Percentiles rank a stretch among this genome's conserved stretches.
phyloP scores from a whole-genome alignment of 2,797 vertebrate genomes.

The Distichodus sexfasciatus region DNA sequence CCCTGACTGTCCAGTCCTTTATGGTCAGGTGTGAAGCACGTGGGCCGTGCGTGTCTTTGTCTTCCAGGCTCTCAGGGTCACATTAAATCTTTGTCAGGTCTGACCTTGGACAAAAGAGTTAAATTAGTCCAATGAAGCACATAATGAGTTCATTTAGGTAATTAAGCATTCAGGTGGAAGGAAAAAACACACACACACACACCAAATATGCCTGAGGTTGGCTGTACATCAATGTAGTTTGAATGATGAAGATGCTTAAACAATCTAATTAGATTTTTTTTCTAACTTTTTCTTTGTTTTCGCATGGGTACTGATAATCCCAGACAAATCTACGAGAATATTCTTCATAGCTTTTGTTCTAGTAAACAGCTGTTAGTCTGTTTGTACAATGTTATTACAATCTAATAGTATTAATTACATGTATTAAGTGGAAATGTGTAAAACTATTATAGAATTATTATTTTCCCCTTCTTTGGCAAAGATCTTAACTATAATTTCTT shows the following conservation, averaged over 20 bases:
- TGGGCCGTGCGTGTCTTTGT: conserved; percentile 49
- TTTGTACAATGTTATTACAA: no score
- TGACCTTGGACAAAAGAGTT: conserved; percentile 74
- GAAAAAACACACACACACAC: conserved; percentile 55
- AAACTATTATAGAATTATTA: no score
- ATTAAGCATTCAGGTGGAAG: conserved; percentile 77
- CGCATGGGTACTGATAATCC: background rate
- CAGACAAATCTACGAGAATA: no score
- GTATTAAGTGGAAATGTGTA: no score
- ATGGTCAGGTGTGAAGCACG: conserved; percentile 42
- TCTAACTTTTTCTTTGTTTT: conserved; percentile 10
- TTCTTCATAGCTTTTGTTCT: no score
- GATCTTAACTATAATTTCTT: no score
- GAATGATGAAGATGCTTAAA: conserved; percentile 61
- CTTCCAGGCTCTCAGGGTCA: conserved; percentile 66
- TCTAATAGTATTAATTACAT: no score
- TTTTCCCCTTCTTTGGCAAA: no score
- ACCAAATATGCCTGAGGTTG: conserved; percentile 65
- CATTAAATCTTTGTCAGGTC: conserved; percentile 74
- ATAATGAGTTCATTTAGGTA: conserved; percentile 78
- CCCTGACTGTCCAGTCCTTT: conserved; percentile 25
- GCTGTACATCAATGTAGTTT: conserved; percentile 53
- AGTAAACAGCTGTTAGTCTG: no score
- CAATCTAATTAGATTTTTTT: conserved; percentile 58
- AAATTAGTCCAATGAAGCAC: conserved; percentile 73